Base-by-base conservation (phyloP, 2,113 vertebrate species). In the Pungitius pungitius region DNA sequence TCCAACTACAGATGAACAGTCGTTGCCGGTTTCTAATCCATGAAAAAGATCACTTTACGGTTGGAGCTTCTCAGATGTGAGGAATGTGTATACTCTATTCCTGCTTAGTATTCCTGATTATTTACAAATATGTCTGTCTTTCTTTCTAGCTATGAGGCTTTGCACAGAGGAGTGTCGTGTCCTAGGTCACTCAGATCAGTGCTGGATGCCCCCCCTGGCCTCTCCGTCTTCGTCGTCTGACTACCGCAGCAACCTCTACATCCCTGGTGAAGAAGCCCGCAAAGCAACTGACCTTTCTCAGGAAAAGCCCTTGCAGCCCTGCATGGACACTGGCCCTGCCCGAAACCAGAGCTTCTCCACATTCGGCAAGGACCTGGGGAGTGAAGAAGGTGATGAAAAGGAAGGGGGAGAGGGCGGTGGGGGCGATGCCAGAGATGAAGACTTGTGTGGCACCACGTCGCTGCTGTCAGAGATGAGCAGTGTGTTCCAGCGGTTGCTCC, bases 111-210 rank as follows among this genome's bases (percentile, higher is more conserved):
- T 42, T 70, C 3, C 22, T 37, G n/a, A 70, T 84, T 26, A 40
- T 47, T 24, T 15, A 75, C 20, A 10, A 55, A 10, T n/a, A 2
- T 1, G 61, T 58, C 24, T 66, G 47, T 84, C 37, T 59, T 76
- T 84, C 62, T 18, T 60, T 40, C 12, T 89, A 99, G 98, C 96
- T 0, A 99, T 97, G 96, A 92, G 96, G 58, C 91, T 96, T 12
- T 99, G 98, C 92, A 99, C 98, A 0, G 98, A 99, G 33, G 98
- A 99, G 76, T 99, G 98, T 85, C 90, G 96, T 6, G 95, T 99
- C 24, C 93, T 99, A 65, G 97, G 97, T 2, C 98, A 99, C 86
- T 99, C 98, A 0, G 98, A 99, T 90, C 97, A 99, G 90, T 99
- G 98, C 90, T 99, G 98, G 97, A 99, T 99, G 98, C 97, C 97